These are phyloP conservation scores for Cephalopachus bancanus DNA, from an alignment of 2,797 vertebrate genomes.

Conservation along the genomic window DNA sequence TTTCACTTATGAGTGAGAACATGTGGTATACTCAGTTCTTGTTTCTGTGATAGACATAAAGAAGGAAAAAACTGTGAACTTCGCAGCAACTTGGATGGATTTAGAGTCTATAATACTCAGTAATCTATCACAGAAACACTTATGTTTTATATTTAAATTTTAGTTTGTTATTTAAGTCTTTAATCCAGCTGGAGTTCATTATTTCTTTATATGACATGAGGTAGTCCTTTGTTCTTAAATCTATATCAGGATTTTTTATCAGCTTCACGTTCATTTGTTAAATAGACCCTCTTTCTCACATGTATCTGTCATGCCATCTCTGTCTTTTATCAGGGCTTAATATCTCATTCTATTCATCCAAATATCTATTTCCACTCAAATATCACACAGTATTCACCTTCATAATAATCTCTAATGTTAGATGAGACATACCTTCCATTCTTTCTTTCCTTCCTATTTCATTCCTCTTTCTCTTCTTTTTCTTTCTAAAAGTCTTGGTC, in stretches of 20 bases:
- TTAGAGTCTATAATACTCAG: too few species aligned
- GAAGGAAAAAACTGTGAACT: too few species aligned
- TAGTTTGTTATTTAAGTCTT: not conserved
- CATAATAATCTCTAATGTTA: not conserved
- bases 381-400: not conserved
- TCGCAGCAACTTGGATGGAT: too few species aligned
- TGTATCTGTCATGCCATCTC: not conserved
- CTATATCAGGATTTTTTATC: not conserved
- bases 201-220: not conserved
- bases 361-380: not conserved
- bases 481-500: not conserved
- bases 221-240: not conserved
- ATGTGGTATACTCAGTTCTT: too few species aligned
- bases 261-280: not conserved
- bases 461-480: not conserved
- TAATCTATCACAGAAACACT: too few species aligned
- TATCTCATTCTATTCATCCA: not conserved
- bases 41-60: too few species aligned
- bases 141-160: not conserved
- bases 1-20: too few species aligned
- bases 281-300: not conserved
- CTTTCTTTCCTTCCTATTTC: not conserved
- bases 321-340: not conserved
- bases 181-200: not conserved
- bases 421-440: not conserved